A percentile compares a stretch with the other conserved stretches of the same genome.
Conservation (phyloP, 2,797 vertebrate genomes). For the Syndactyla subalaris region DNA sequence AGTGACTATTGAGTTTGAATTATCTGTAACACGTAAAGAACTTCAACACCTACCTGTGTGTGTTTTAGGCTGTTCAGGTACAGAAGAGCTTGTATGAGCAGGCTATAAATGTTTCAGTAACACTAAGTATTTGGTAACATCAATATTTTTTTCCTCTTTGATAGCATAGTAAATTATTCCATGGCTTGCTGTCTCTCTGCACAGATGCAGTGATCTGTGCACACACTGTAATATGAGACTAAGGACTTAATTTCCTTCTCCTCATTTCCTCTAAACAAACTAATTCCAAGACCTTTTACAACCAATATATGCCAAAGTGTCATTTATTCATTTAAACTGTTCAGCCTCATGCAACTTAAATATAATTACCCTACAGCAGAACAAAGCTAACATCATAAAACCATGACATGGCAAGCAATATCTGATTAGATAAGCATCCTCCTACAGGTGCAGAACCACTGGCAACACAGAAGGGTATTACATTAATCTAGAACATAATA, state of each 20-base stretch:
- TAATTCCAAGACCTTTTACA: neutral
- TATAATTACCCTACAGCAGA: neutral
- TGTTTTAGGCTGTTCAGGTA: neutral
- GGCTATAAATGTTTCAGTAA: neutral
- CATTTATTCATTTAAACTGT: neutral
- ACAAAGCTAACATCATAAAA: neutral
- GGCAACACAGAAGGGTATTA: neutral
- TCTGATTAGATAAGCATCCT: neutral
- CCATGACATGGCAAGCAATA: neutral
- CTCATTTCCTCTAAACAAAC: neutral
- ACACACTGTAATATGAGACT: neutral
- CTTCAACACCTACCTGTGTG: rapidly evolving
- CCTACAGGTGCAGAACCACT: neutral
- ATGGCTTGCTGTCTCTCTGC: neutral
- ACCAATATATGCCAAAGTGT: neutral
- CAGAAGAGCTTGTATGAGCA: neutral
- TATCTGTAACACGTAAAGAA: neutral
- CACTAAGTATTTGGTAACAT: neutral
- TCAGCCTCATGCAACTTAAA: neutral
- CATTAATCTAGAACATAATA: neutral
- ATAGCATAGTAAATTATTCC: neutral
- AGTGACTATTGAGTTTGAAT: neutral
- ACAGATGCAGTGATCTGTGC: neutral
- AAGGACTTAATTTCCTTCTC: neutral
- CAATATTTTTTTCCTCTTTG: neutral